Evolutionary conservation across 2,888 invertebrate genomes (phyloP).

Genomic region (Ornithoptera alexandrae): DNA sequence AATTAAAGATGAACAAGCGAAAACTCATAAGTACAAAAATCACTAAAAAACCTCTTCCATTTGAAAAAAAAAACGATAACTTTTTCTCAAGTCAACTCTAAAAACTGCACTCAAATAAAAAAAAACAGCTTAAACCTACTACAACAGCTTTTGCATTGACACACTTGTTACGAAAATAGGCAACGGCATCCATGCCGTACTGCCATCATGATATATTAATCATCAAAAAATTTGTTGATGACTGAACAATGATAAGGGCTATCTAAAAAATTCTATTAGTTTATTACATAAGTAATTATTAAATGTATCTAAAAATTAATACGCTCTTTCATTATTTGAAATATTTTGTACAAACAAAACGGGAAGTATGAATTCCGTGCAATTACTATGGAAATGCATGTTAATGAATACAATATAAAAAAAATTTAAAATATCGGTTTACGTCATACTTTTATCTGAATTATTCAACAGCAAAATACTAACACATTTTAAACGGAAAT

Average conservation of each 20-base stretch:
- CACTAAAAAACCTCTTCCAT: conserved; percentile 49
- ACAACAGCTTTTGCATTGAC: conserved; percentile 30
- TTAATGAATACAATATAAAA: too few species aligned
- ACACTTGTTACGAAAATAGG: not conserved
- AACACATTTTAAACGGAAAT: too few species aligned
- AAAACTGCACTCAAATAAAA: conserved; percentile 20
- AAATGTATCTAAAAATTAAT: too few species aligned
- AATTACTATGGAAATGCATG: too few species aligned
- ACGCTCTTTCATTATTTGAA: too few species aligned
- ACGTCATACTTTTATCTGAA: too few species aligned
- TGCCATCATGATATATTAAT: not conserved
- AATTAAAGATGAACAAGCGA: conserved; percentile 45
- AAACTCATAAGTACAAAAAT: conserved; percentile 69
- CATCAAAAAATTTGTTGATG: not conserved
- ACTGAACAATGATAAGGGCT: not conserved
- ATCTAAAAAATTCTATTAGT: not conserved
- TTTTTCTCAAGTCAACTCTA: conserved; percentile 6
- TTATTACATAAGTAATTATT: not conserved
- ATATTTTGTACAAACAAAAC: too few species aligned
- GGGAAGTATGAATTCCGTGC: too few species aligned
- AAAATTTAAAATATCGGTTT: too few species aligned
- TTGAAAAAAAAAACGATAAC: conserved; percentile 27
- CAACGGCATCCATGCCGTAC: not conserved
- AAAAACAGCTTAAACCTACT: conserved; percentile 9
- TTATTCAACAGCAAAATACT: too few species aligned